Percentiles rank a stretch among this genome's conserved stretches.
Evolutionary conservation across 2,113 vertebrate genomes (phyloP).

Genomic region (Pseudopipra pipra): DNA sequence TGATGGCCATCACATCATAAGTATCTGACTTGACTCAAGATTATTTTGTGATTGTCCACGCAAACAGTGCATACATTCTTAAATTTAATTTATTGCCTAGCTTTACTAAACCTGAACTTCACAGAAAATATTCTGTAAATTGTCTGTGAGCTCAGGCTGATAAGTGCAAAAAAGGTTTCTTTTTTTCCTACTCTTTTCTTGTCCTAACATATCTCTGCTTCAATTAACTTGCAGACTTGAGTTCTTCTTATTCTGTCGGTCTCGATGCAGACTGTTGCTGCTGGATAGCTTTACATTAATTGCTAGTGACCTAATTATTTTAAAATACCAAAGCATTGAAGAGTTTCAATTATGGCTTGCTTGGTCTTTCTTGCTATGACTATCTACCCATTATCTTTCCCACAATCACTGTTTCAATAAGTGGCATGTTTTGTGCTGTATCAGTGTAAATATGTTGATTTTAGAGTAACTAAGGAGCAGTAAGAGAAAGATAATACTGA

Average conservation of each 20-base stretch:
- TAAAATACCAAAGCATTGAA: neutral
- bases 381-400: neutral
- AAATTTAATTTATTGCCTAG: neutral
- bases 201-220: neutral
- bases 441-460: neutral
- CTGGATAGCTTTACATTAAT: neutral
- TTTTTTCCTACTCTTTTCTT: neutral
- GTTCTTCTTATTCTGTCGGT: neutral
- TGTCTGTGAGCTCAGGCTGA: neutral
- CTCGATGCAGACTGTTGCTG: neutral
- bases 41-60: conserved; percentile 42
- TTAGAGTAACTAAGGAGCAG: neutral
- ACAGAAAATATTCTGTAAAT: neutral
- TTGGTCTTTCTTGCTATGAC: neutral
- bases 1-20: conserved; percentile 58
- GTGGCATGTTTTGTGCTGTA: neutral
- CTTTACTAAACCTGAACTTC: neutral
- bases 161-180: neutral
- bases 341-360: neutral
- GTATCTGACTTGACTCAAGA: conserved; percentile 64
- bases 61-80: neutral
- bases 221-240: neutral
- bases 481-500: neutral
- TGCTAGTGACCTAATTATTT: neutral
- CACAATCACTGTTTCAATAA: neutral